phyloP scores from a whole-genome alignment of 2,797 vertebrate genomes.

The Gila robusta region DNA sequence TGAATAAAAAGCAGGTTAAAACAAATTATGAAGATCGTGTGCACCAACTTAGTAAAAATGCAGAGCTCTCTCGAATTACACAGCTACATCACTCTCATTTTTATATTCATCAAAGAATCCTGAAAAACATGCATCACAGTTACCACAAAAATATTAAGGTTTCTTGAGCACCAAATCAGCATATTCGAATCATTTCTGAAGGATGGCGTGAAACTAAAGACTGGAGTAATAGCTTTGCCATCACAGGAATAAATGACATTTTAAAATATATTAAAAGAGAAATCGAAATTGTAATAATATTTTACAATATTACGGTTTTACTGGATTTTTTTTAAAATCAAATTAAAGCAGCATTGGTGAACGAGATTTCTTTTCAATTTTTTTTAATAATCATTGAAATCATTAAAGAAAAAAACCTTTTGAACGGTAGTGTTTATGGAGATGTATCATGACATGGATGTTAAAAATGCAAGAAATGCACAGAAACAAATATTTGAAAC shows the following conservation, averaged over 20 bases:
- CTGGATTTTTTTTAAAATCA: neutral
- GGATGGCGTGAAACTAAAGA: neutral
- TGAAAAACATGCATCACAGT: neutral
- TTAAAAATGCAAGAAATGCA: neutral
- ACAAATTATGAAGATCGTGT: neutral
- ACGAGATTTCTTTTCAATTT: neutral
- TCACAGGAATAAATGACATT: neutral
- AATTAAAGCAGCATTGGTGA: neutral
- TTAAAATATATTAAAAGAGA: neutral
- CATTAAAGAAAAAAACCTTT: neutral
- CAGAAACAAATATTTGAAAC: neutral
- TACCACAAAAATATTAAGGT: neutral
- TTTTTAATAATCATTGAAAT: no score
- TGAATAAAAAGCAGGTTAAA: neutral
- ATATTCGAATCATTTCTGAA: neutral
- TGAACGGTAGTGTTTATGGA: no score
- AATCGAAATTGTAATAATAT: neutral
- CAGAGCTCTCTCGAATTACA: no score
- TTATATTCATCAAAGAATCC: neutral
- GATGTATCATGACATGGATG: neutral
- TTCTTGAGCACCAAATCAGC: neutral
- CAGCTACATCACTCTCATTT: neutral
- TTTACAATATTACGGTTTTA: neutral
- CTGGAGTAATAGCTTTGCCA: neutral
- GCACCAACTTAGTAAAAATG: neutral